phyloP scores from a whole-genome alignment of 2,113 vertebrate genomes.

The Stictonetta naevosa region DNA sequence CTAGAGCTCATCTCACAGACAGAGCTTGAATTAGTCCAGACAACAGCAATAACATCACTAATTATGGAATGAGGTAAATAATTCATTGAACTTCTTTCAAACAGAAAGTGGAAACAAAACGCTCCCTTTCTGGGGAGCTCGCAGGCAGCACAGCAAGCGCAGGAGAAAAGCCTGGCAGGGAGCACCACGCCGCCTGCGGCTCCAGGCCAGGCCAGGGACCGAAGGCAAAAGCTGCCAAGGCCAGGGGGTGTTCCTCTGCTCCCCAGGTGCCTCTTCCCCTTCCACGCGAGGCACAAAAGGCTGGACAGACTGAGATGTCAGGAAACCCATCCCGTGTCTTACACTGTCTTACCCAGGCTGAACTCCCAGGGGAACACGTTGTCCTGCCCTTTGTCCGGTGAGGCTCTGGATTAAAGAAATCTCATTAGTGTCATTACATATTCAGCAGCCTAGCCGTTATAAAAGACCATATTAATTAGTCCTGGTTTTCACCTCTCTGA shows the following conservation, averaged over 20 bases:
- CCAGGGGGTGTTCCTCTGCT: fast-evolving
- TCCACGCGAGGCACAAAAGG: neutral
- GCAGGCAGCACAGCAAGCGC: neutral
- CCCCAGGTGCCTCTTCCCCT: neutral
- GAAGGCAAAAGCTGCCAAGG: neutral
- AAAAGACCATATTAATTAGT: neutral
- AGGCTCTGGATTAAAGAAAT: neutral
- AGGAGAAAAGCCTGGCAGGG: neutral
- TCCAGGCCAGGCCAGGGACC: too few species aligned
- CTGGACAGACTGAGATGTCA: neutral
- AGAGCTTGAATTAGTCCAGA: neutral
- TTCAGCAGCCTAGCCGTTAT: neutral
- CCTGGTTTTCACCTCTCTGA: neutral
- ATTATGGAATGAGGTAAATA: neutral
- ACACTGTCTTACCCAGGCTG: neutral
- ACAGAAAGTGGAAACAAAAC: neutral
- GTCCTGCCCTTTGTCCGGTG: neutral
- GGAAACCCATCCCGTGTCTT: neutral
- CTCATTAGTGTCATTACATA: neutral
- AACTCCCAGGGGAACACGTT: neutral
- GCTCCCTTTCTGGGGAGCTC: neutral
- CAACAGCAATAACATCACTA: neutral
- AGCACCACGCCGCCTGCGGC: too few species aligned
- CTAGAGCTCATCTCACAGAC: neutral
- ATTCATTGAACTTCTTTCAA: neutral